phyloP scores from a whole-genome alignment of 2,888 invertebrate species.

The Drosophila atripex region DNA sequence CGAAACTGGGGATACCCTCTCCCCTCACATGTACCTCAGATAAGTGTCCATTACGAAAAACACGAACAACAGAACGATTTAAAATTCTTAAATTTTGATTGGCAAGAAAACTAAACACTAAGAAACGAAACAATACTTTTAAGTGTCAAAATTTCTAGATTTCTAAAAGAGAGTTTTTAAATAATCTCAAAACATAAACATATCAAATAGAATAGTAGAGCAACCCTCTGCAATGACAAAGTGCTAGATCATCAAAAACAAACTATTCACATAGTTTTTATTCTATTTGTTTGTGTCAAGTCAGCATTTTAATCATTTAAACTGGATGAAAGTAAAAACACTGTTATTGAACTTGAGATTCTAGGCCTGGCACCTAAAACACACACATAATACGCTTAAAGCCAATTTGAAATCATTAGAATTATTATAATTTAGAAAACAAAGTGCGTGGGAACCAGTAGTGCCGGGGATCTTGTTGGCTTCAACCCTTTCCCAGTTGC shows the following conservation, averaged over 20 bases:
- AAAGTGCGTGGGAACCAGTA: constrained; percentile 35
- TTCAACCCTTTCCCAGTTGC: constrained; percentile 29
- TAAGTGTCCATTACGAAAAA: not conserved
- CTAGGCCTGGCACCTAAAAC: no score
- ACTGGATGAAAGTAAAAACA: no score
- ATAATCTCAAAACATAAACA: no score
- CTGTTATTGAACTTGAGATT: no score
- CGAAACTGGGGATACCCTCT: not conserved
- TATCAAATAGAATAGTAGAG: no score
- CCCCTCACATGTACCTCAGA: not conserved
- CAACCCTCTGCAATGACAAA: no score
- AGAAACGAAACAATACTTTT: not conserved
- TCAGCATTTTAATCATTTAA: no score
- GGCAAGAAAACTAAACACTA: not conserved
- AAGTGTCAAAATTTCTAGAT: no score
- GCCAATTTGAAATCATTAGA: not conserved
- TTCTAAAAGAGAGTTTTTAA: no score
- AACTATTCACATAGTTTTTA: no score
- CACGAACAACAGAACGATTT: not conserved
- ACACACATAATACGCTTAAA: not conserved
- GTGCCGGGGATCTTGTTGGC: not conserved
- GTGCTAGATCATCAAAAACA: no score
- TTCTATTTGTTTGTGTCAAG: no score
- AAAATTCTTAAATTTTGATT: not conserved
- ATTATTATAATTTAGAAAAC: not conserved